phyloP scores from a whole-genome alignment of 2,113 vertebrate species.

The Eublepharis macularius region DNA sequence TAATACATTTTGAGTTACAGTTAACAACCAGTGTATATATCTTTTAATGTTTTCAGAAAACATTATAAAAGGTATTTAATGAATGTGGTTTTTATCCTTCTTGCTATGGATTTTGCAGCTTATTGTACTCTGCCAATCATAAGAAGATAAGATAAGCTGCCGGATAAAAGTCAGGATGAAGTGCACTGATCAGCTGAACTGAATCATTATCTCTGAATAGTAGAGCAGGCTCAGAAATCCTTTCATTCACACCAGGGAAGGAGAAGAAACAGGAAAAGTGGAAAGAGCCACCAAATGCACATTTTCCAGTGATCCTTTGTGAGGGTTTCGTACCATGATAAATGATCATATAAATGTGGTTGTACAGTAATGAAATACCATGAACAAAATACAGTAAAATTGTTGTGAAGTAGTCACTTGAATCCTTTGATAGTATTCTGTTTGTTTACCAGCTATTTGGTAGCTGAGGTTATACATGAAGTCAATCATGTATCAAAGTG shows the following conservation, averaged over 20 bases:
- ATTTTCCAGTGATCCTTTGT: neutral
- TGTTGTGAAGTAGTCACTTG: neutral
- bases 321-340: neutral
- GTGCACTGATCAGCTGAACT: neutral
- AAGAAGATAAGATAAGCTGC: slow-evolving; percentile 39
- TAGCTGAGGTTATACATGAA: neutral
- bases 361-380: neutral
- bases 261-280: neutral
- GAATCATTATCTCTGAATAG: neutral
- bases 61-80: neutral
- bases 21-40: slow-evolving; percentile 4
- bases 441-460: neutral
- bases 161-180: neutral
- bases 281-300: neutral
- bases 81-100: neutral
- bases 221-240: slow-evolving; percentile 8
- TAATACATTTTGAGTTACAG: neutral
- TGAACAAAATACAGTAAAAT: neutral
- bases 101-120: slow-evolving; percentile 18
- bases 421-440: neutral
- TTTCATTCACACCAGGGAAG: slow-evolving; percentile 6
- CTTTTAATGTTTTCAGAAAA: neutral
- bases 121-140: slow-evolving; percentile 21
- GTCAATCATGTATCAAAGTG: neutral
- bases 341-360: neutral